Evolutionary conservation across 2,888 invertebrate species (phyloP).

Genomic region (Mimachlamys varia): DNA sequence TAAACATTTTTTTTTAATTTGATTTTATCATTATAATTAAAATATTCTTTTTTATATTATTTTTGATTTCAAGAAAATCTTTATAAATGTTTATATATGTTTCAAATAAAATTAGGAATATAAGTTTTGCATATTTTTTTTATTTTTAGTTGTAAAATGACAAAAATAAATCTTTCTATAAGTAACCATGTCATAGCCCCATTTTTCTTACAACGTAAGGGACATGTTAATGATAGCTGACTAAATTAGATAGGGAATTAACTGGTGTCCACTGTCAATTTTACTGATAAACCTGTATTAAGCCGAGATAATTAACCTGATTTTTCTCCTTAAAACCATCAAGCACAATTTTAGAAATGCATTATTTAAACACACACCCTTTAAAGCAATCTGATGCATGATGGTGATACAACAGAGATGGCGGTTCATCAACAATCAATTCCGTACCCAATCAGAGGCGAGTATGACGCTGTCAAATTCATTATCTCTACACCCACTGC

Average conservation of each 20-base stretch:
- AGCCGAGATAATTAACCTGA: constrained; percentile 18
- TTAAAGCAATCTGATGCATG: constrained; percentile 16
- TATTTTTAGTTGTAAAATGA: background rate
- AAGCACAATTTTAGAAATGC: constrained; percentile 16
- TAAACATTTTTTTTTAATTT: background rate
- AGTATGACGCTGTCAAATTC: background rate
- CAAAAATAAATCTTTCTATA: background rate
- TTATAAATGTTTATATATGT: background rate
- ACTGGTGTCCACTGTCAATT: background rate
- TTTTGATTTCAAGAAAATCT: background rate
- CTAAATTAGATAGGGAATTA: background rate
- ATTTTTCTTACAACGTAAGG: background rate
- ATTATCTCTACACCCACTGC: constrained; percentile 22
- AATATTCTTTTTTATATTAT: background rate
- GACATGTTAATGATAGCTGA: background rate
- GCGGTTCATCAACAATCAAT: constrained; percentile 22
- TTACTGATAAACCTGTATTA: constrained; percentile 34
- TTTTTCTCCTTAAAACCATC: constrained; percentile 2
- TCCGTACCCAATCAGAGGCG: background rate
- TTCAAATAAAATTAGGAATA: background rate
- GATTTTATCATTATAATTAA: constrained; percentile 8
- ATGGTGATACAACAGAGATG: background rate
- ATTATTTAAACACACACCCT: constrained; percentile 26
- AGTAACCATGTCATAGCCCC: background rate
- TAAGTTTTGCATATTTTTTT: background rate